Conservation (phyloP, 35 echinoderm and acorn worm genomes). For the Stichopus chloronotus region DNA sequence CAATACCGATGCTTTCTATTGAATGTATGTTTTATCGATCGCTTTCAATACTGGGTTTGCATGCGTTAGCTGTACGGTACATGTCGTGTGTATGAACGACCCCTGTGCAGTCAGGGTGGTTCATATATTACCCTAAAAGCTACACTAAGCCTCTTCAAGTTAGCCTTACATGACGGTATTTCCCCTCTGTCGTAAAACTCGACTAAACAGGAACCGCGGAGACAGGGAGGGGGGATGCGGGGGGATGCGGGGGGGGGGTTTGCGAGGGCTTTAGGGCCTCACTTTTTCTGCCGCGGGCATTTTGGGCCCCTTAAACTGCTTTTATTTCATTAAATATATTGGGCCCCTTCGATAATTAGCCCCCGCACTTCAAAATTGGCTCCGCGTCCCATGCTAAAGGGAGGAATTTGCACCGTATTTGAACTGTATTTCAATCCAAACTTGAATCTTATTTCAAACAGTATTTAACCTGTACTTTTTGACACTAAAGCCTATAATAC, state of each 20-base stretch:
- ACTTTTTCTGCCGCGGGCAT: background rate
- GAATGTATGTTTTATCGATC: too few species aligned
- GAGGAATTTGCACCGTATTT: too few species aligned
- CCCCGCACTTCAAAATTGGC: background rate
- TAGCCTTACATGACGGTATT: background rate
- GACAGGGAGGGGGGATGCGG: background rate
- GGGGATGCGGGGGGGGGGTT: background rate
- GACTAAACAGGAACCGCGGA: background rate
- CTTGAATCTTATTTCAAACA: too few species aligned
- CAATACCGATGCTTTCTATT: too few species aligned
- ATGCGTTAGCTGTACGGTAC: too few species aligned
- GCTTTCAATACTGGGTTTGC: too few species aligned
- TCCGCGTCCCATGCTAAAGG: too few species aligned
- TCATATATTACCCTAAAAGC: conserved; percentile 1
- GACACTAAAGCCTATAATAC: too few species aligned
- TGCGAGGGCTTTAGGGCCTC: background rate
- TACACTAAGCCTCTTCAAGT: background rate
- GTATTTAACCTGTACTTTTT: too few species aligned
- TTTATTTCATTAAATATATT: background rate
- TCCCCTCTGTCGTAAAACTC: too few species aligned
- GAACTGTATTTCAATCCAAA: too few species aligned
- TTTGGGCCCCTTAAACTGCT: too few species aligned
- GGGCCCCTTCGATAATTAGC: background rate
- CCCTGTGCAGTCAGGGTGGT: background rate
- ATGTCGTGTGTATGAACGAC: background rate